Evolutionary conservation across 2,888 invertebrate genomes (phyloP), one percentile per base, ranked within the genome.

Genomic region (Mythimna vitellina): DNA sequence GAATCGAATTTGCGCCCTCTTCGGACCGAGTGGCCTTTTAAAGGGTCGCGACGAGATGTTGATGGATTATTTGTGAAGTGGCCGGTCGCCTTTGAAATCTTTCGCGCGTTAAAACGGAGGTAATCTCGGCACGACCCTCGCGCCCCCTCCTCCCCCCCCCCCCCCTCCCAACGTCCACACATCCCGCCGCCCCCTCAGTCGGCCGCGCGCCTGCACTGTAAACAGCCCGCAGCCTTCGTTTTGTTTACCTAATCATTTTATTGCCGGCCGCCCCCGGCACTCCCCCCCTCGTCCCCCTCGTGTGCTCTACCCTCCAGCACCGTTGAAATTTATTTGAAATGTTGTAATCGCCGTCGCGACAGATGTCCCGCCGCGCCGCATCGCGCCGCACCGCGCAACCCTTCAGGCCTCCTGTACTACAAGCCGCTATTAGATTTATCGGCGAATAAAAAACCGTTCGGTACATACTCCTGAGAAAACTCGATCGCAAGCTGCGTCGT

Each of bases 41-140:
- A 89, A 90, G 90, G 89, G 89, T 88, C 86, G 87, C 89, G 91
- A 91, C 92, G 91, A 93, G 91, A 92, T 92, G 92, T 93, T 94
- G 95, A 95, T 94, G 94, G 94, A 95, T 95, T 95, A 95, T 95
- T 95, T 94, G 95, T 94, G 95, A 95, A 95, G 96, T 94, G 95
- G 93, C 94, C 92, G 90, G 89, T 87, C 90, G 93, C 94, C 95
- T 95, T 95, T 95, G 93, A 95, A 95, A 94, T 93, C 94, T 94
- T 93, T 95, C 94, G 93, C 93, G 95, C 96, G 96, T 95, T 95
- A 96, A 96, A 96, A 95, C 92, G 96, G 93, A 95, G 95, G 95
- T 94, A 95, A 94, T 95, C 95, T 93, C 92, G 89, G 88, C 91
- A 86, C 90, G 82, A 75, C 88, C 74, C 84, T 88, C 83, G 66